phyloP scores from a whole-genome alignment of 2,113 vertebrate species.

The Hystrix brachyura region DNA sequence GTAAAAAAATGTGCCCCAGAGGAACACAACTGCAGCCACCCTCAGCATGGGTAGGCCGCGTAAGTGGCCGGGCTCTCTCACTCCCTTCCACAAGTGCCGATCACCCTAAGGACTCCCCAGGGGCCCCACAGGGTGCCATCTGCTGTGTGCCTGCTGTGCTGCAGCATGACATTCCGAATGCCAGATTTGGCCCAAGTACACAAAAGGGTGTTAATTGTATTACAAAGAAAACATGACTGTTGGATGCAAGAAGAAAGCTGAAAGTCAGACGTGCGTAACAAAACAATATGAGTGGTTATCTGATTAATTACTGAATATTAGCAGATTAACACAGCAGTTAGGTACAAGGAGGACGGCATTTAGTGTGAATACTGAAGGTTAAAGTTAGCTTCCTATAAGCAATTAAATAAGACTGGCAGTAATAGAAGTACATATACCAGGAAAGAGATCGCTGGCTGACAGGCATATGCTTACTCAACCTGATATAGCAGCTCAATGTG shows the following conservation, averaged over 20 bases:
- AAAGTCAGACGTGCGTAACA: constrained; percentile 52
- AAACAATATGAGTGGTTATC: constrained; percentile 27
- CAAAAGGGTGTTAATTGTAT: background rate
- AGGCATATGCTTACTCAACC: background rate
- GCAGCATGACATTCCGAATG: constrained; percentile 6
- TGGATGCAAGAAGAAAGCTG: constrained; percentile 46
- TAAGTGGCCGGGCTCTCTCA: background rate
- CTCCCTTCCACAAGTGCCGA: background rate
- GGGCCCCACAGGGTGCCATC: background rate
- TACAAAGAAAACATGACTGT: background rate
- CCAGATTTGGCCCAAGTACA: background rate
- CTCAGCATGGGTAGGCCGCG: background rate
- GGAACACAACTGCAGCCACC: background rate
- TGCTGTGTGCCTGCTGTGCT: background rate
- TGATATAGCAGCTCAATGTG: background rate
- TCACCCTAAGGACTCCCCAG: background rate
- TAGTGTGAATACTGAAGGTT: background rate
- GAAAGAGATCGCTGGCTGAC: background rate
- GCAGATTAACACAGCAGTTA: background rate
- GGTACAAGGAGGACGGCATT: background rate
- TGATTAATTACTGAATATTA: constrained; percentile 29
- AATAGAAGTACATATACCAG: background rate
- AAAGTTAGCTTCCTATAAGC: background rate
- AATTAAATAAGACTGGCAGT: background rate
- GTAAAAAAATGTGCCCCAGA: background rate